Conservation (phyloP, 2,797 vertebrate species). For the Vespertilio murinus region DNA sequence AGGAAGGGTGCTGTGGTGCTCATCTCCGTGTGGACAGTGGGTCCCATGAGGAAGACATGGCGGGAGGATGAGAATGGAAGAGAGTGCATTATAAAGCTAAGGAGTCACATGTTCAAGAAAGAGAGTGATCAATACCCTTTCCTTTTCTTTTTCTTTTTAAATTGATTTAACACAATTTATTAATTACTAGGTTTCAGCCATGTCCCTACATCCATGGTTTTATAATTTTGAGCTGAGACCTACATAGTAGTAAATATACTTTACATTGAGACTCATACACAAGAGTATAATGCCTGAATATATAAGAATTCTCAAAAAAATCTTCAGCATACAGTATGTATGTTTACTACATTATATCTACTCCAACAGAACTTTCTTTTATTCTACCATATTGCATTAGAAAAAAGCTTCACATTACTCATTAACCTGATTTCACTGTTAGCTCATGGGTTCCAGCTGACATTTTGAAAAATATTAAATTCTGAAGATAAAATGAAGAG, state of each 20-base stretch:
- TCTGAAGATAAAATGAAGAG: neutral
- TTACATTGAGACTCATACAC: neutral
- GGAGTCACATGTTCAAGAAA: neutral
- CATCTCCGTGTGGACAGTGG: neutral
- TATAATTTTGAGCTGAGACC: neutral
- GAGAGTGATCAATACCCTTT: neutral
- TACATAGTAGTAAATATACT: neutral
- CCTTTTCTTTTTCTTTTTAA: neutral
- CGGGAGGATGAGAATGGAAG: neutral
- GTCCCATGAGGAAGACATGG: neutral
- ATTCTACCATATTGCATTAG: neutral
- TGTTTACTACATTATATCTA: neutral
- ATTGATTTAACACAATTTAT: neutral
- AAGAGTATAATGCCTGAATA: neutral
- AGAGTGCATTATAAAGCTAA: neutral
- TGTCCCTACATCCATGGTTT: neutral
- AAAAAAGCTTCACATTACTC: neutral
- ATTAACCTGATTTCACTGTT: neutral
- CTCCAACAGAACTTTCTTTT: neutral
- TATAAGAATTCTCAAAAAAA: neutral
- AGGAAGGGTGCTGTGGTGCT: no score
- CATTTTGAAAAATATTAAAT: neutral
- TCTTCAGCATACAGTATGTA: neutral
- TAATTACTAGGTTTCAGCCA: neutral
- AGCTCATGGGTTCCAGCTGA: neutral